Base-by-base conservation (phyloP, 1,140 invertebrate species). In the Lethrus apterus region DNA sequence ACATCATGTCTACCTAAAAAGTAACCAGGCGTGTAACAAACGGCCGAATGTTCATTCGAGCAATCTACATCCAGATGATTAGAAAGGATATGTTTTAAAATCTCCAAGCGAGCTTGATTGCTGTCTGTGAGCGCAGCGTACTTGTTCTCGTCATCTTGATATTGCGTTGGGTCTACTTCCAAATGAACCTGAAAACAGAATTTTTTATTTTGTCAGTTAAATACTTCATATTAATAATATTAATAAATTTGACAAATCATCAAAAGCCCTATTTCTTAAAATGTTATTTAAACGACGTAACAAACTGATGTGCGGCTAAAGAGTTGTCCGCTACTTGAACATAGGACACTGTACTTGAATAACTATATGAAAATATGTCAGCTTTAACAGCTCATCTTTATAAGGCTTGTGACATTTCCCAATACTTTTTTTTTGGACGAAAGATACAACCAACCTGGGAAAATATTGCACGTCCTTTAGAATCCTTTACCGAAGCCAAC, bases 1-100 rank as follows among this genome's bases (percentile, higher is more conserved):
- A 86, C 84, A 74, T 88, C 83, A 59, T 88, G 82, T 49, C 76
- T 75, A 14, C 85, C 86, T 24, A 89, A 67, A 59, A 89, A 88
- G 64, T 80, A 89, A 2, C 75, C 85, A 11, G 77, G 71, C 1
- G 73, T 77, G 46, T 79, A 87, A 10, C 73, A 66, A 1, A 70
- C 42, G 17, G 66, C 62, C 2, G 11, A 13, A 0, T 51, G 45
- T 0, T 54, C 51, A n/a, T 66, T 64, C 48, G 61, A 66, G 46
- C 84, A 81, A 57, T 85, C 75, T 3, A 92, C 70, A 1, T 76
- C 79, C 1, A 93, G 64, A 46, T 84, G 77, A 3, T 76, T 77
- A 0, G 69, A 70, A 1, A 92, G 64, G 0, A 93, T 70, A 68
- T 90, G 84, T 24, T 75, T 73, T 9, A 92, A 74, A 42, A 93